Percentiles rank a stretch among this genome's conserved stretches.
Conservation (phyloP, 2,888 invertebrate genomes). For the Diabrotica balteata region DNA sequence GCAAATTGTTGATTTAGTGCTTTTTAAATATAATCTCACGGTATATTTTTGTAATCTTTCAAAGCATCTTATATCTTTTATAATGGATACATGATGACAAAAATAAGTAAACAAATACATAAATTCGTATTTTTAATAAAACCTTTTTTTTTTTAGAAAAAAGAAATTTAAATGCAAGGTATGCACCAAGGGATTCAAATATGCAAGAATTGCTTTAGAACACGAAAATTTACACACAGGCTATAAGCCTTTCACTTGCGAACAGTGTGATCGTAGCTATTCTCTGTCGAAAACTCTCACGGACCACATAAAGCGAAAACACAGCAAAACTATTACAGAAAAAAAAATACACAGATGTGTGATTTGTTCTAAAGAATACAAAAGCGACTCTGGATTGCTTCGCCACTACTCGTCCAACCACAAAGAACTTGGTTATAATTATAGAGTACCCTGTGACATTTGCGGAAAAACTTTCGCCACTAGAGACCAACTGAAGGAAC, state of each 20-base stretch:
- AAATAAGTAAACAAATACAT: no score
- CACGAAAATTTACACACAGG: conserved; percentile 53
- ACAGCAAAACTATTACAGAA: conserved; percentile 57
- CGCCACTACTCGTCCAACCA: conserved; percentile 47
- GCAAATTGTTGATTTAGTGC: no score
- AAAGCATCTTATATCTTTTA: no score
- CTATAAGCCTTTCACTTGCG: conserved; percentile 62
- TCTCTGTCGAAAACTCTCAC: conserved; percentile 60
- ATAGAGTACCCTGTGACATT: conserved; percentile 55
- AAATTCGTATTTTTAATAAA: no score
- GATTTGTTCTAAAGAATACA: conserved; percentile 60
- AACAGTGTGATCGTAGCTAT: conserved; percentile 62
- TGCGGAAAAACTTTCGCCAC: conserved; percentile 53
- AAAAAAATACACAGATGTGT: conserved; percentile 57
- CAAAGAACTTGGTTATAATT: conserved; percentile 55
- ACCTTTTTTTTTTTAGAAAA: no score
- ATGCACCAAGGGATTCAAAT: conserved; percentile 47
- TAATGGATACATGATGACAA: no score
- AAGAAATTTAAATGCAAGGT: conserved; percentile 46
- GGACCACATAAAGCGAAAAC: conserved; percentile 60
- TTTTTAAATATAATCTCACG: no score
- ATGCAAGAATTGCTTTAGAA: conserved; percentile 63
- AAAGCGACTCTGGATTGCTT: conserved; percentile 45
- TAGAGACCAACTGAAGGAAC: conserved; percentile 48
- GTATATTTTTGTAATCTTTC: no score